Evolutionary conservation across 35 echinoderm and acorn worm genomes (phyloP), one percentile per base, ranked within the genome.

Genomic region (Amphiura filiformis): DNA sequence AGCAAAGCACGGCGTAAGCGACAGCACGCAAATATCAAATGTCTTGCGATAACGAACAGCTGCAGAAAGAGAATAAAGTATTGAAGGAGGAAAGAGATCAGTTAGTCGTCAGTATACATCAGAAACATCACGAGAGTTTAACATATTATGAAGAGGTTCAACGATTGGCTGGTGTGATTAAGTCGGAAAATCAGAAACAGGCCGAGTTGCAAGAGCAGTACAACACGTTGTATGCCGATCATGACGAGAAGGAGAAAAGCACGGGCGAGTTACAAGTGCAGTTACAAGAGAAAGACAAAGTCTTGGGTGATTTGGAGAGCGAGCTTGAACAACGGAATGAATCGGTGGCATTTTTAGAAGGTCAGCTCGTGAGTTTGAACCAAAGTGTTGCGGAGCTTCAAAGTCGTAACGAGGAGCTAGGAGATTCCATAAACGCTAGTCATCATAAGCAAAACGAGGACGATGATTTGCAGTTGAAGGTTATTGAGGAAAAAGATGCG

Each of bases 121-220:
- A 99, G 61, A 99, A 99, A 70, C 96, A 99, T 83, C 96, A 99
- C 42, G 96, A 99, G 76, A 99, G 96, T 75, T 36, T 99, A 31
- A 84, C 92, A 33, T 99, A 99, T 37, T 99, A 99, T 44, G 96
- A 99, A 87, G 96, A 99, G 78, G 96, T 99, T n/a, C 96, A 99
- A 79, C 80, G 96, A 35, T 87, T 95, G 39, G 92, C 88, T 12
- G 96, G 93, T 28, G 87, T 94, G 14, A 35, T 99, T 39, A 87
- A 64, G 76, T 75, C 57, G 34, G 93, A 94, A 42, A 88, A 52
- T 28, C 87, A 94, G 47, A 94, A 92, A 76, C 76, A 84, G 30
- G 88, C 80, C 28, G 49, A 83, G n/a, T 65, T 93, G 12, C 90
- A 99, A 82, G 37, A 87, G 28, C 39, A 87, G 64, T 85, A 81